Conservation (phyloP, 2,113 vertebrate species). For the Loxodonta africana region DNA sequence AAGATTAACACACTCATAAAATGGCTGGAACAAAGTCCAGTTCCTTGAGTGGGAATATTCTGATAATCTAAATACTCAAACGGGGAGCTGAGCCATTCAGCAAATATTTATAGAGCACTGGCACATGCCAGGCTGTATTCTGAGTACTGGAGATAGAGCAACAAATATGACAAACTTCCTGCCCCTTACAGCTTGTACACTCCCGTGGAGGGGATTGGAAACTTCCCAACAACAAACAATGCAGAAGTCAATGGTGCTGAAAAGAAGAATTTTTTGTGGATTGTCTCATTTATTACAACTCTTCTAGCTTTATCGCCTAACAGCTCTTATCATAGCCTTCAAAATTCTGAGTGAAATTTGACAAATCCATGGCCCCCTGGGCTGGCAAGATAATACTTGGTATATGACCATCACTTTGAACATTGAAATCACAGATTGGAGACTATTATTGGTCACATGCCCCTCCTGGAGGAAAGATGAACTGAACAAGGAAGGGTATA, state of each 20-base stretch:
- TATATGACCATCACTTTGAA: background rate
- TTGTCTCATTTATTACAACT: background rate
- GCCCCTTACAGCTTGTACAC: background rate
- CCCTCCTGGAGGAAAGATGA: background rate
- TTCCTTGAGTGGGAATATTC: background rate
- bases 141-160: background rate
- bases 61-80: background rate
- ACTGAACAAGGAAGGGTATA: background rate
- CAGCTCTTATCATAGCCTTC: background rate
- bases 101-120: background rate
- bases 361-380: background rate
- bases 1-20: background rate
- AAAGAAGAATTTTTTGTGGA: background rate
- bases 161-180: background rate
- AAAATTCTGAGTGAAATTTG: background rate
- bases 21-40: background rate
- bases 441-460: background rate
- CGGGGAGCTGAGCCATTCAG: background rate
- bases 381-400: background rate
- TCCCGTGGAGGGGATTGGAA: background rate
- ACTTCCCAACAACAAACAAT: background rate
- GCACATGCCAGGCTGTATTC: background rate
- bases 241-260: background rate
- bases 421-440: background rate
- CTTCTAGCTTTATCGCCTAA: background rate